Conservation (phyloP, 2,797 vertebrate species). For the Sarcoramphus papa region DNA sequence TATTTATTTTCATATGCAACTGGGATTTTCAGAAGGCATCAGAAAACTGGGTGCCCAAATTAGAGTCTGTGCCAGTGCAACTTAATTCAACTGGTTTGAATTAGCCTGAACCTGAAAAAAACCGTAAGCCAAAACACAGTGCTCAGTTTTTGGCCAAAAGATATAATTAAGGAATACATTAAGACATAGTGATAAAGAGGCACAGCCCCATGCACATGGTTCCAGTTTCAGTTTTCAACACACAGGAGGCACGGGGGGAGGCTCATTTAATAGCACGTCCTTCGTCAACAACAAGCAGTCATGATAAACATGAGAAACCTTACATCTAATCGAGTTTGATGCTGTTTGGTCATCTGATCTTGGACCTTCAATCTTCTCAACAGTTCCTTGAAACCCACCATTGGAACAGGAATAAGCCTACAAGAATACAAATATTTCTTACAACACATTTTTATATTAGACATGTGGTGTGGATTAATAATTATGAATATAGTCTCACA, state of each 20-base stretch:
- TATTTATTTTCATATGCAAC: not conserved
- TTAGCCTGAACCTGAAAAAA: not conserved
- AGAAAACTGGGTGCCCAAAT: not conserved
- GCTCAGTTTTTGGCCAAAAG: not conserved
- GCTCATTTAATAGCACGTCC: not conserved
- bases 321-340: slow-evolving; percentile 95
- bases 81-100: not conserved
- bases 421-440: not conserved
- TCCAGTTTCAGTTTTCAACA: not conserved
- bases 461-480: not conserved
- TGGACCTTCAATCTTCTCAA: slow-evolving; percentile 92
- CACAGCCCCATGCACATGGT: not conserved
- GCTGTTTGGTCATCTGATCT: slow-evolving; percentile 99
- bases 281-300: not conserved
- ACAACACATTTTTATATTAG: not conserved
- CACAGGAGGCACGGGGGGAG: not conserved
- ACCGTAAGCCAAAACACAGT: not conserved
- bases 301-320: slow-evolving; percentile 25
- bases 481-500: not conserved
- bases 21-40: not conserved
- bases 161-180: not conserved
- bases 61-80: not conserved
- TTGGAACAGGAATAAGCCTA: slow-evolving; percentile 95
- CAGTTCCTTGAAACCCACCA: slow-evolving; percentile 98
- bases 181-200: not conserved